Evolutionary conservation across 2,888 invertebrate species (phyloP), one percentile per base, ranked within the genome.

Genomic region (Philhelius pedissequus): DNA sequence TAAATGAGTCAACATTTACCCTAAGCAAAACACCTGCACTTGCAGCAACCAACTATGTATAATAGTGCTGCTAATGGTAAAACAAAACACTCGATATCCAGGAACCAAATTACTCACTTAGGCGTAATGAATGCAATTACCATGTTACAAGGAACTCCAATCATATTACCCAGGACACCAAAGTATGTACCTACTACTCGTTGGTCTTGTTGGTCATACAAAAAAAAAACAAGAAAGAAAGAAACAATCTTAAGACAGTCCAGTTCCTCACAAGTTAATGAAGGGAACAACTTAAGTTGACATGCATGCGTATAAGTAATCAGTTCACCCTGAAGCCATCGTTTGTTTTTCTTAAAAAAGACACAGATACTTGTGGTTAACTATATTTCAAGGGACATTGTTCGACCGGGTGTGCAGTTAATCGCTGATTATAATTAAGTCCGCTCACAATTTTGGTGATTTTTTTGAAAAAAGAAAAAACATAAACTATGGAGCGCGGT

Each of bases 71-170:
- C 60, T 60, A 48, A 45, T 71, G 71, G 62, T 71, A 62, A 73
- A 22, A 45, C 62, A 73, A 69, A 74, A 62, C 83, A 84, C 79
- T 80, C 80, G 80, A 80, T 69, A 80, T 80, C 79, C 79, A 84
- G 83, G 83, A 84, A 84, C 75, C 84, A 80, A 84, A 80, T 84
- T 84, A 80, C 84, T 84, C 80, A 84, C 66, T 84, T 75, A 75
- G 70, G 80, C 76, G 76, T 80, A 80, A 84, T 84, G 66, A 60
- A 84, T 66, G 84, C 75, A 80, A 80, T 80, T 76, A 80, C 84
- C 84, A 76, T 75, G 80, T 80, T 76, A 76, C 84, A 76, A 66
- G 84, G 75, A 84, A 84, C 84, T 66, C 71, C 76, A 76, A 69
- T 71, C 75, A 74, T 74, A 73, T 74, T 48, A 48, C 58, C 58